Conservation (phyloP, 2,888 invertebrate species). For the Torymus texanus region DNA sequence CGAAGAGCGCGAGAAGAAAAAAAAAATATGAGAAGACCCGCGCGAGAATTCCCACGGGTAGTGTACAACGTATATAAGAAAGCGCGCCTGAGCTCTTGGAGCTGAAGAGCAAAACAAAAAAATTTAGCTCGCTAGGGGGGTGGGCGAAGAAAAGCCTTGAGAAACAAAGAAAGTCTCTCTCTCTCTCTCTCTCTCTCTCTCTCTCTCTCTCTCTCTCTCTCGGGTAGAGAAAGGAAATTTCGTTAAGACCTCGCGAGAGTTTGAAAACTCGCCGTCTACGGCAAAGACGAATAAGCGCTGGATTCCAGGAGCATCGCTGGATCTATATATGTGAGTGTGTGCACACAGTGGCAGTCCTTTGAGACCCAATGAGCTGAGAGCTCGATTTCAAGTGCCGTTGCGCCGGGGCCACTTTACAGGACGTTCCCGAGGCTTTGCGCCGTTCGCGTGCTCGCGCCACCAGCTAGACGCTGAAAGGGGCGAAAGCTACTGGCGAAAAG, state of each 20-base stretch:
- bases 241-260: constrained; percentile 25
- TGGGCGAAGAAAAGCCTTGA: constrained; percentile 39
- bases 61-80: constrained; percentile 2
- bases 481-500: constrained; percentile 3
- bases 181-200: too few relatives aligned
- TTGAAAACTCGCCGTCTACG: constrained; percentile 28
- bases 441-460: not conserved
- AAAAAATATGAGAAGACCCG: not conserved
- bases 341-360: not conserved
- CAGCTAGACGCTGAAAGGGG: constrained; percentile 11
- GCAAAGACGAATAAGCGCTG: constrained; percentile 13
- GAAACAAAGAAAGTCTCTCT: constrained; percentile 43
- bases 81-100: too few relatives aligned
- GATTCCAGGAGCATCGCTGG: not conserved
- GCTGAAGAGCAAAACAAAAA: constrained; percentile 8
- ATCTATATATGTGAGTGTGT: not conserved
- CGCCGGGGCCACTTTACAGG: constrained; percentile 38
- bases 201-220: too few relatives aligned
- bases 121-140: not conserved
- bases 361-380: constrained; percentile 42
- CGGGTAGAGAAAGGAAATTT: constrained; percentile 23
- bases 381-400: constrained; percentile 38
- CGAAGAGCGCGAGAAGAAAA: constrained; percentile 6
- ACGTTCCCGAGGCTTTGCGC: constrained; percentile 24
- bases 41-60: constrained; percentile 2